Evolutionary conservation across 2,797 vertebrate genomes (phyloP), one percentile per base, ranked within the genome.

Genomic region (Gymnodraco acuticeps): DNA sequence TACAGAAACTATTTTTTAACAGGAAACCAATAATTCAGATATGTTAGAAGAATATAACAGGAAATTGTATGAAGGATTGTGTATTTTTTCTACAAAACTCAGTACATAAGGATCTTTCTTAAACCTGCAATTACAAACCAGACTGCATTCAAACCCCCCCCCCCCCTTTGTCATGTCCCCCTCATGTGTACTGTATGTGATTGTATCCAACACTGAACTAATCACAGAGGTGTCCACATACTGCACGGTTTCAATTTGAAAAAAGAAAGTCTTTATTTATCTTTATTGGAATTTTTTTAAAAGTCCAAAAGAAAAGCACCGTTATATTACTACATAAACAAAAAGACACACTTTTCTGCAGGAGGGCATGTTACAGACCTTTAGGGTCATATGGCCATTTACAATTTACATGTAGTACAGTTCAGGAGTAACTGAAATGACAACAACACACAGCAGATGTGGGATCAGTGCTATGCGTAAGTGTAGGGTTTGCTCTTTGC

Each of bases 151-250:
- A 23, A 3, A 23, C 41, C 17, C 17, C 17, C 17, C 47, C 17
- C 17, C n/a, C 19, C 47, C 19, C 48, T 12, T 50, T 50, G n/a
- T 38, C 8, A 38, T 27, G 27, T 27, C 33, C 8, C 33, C 33
- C 48, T 11, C 48, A 0, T 51, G 19, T 19, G n/a, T 20, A 51
- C 0, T 13, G n/a, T 10, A 59, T 43, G 0, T 20, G 9, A 23
- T 14, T 23, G 12, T 53, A 27, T 59, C 56, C 42, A 38, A 20
- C 5, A 10, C 19, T 27, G 20, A 17, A 16, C 41, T 20, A 3
- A 64, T 38, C 27, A 63, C 12, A 51, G 23, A 47, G 7, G 13
- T 4, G 31, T 64, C 31, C 8, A 10, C 4, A 41, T 14, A 63
- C 46, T 11, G 10, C 64, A 20, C 33, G 42, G 5, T 38, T 64